A percentile compares a stretch with the other conserved stretches of the same genome.
Evolutionary conservation across 2,113 vertebrate species (phyloP).

Genomic region (Xiphias gladius): DNA sequence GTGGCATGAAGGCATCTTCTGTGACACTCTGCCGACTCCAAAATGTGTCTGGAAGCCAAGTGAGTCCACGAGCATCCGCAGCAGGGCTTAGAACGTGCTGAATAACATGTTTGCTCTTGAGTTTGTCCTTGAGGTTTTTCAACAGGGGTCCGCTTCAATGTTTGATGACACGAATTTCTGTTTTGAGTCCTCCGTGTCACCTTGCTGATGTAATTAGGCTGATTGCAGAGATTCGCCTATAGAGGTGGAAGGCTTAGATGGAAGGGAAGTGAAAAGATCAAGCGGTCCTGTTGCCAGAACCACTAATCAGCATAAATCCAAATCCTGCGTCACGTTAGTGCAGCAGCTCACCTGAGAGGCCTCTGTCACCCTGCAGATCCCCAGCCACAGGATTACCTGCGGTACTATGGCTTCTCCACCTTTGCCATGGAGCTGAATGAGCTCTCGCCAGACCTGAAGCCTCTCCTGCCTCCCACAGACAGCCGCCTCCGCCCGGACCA

Average conservation of each 20-base stretch:
- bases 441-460: slow-evolving; percentile 85
- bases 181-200: not conserved
- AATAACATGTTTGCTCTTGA: not conserved
- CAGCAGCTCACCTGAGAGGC: slow-evolving; percentile 21
- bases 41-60: slow-evolving; percentile 94
- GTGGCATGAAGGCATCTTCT: slow-evolving; percentile 94
- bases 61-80: slow-evolving; percentile 74
- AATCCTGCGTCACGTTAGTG: slow-evolving; percentile 38
- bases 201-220: not conserved
- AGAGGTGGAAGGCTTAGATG: slow-evolving; percentile 1
- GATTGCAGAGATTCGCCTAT: not conserved
- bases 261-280: not conserved
- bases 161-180: too few relatives aligned
- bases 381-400: slow-evolving; percentile 88
- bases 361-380: slow-evolving; percentile 65
- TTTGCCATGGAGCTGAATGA: slow-evolving; percentile 95
- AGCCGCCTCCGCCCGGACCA: slow-evolving; percentile 92
- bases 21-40: slow-evolving; percentile 85
- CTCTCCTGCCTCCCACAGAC: slow-evolving; percentile 90
- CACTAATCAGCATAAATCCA: slow-evolving; percentile 51
- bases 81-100: too few relatives aligned
- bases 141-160: too few relatives aligned
- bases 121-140: not conserved
- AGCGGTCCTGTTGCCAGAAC: not conserved
- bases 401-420: slow-evolving; percentile 91